Evolutionary conservation across 2,888 invertebrate genomes (phyloP), one percentile per base, ranked within the genome.

Genomic region (Chalcis sispes): DNA sequence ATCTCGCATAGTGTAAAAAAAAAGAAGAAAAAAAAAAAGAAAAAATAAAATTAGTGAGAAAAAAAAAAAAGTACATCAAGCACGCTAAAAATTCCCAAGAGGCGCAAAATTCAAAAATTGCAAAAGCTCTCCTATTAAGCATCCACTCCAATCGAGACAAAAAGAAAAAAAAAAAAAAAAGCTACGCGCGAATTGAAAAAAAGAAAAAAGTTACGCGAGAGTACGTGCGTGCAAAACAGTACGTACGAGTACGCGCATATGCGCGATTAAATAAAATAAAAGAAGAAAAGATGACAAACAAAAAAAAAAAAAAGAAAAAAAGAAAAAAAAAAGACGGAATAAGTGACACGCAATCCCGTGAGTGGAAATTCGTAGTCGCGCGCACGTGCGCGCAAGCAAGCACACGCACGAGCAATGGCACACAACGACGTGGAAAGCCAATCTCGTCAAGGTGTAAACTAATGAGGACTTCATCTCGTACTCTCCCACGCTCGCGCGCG

Each of bases 401-500:
- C 40, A 40, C 18, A 18, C 40, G 59, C 59, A 59, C 20, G 59
- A 59, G 18, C 1, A 15, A 52, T 32, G 20, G 32, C 18, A 25
- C 32, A 48, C 25, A 40, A 10, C 36, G 36, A 10, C 8, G n/a
- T 46, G 46, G 3, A 46, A 46, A 8, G n/a, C 3, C 4, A 50
- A 50, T 20, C 4, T 10, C 20, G 20, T 20, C 50, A 15, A 15
- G 10, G 42, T 8, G 20, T 50, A 29, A 56, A 59, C 70, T 72
- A 78, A 78, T 73, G 58, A 78, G 73, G 62, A 48, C 40, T 42
- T 13, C n/a, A n/a, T n/a, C n/a, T n/a, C n/a, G n/a, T n/a, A n/a
- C n/a, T n/a, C n/a, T n/a, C n/a, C n/a, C n/a, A n/a, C n/a, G n/a
- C n/a, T n/a, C n/a, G n/a, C n/a, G n/a, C n/a, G n/a, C n/a, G n/a